Evolutionary conservation across 2,113 vertebrate genomes (phyloP).

Genomic region (Xerus inauris): DNA sequence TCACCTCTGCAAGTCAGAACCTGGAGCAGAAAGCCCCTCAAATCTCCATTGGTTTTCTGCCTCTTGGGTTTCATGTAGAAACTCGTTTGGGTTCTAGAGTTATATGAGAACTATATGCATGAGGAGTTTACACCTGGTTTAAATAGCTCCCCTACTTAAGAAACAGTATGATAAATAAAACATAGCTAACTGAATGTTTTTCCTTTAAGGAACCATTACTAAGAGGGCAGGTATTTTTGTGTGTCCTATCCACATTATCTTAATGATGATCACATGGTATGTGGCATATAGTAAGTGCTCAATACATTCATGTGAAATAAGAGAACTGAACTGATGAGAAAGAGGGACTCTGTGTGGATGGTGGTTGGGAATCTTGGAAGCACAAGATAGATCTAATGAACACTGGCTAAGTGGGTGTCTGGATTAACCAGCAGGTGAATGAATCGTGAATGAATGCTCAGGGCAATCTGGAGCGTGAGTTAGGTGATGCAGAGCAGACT

Average conservation of each 20-base stretch:
- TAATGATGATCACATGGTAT: too few species aligned
- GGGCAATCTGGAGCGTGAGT: fast-evolving
- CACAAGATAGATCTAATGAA: too few species aligned
- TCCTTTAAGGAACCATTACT: not conserved
- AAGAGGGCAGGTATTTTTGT: not conserved
- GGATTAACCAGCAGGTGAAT: not conserved
- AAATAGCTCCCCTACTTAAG: not conserved
- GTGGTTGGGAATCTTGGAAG: not conserved
- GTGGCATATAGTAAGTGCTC: not conserved
- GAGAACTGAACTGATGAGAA: not conserved
- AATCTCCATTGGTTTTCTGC: not conserved
- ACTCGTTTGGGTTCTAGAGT: not conserved
- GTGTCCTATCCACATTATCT: not conserved
- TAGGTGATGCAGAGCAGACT: not conserved
- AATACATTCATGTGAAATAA: not conserved
- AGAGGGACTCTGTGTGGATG: not conserved
- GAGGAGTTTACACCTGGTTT: not conserved
- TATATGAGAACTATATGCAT: not conserved
- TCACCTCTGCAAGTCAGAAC: not conserved
- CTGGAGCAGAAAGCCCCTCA: not conserved
- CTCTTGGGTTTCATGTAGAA: not conserved
- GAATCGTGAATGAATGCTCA: not conserved
- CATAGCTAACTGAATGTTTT: not conserved
- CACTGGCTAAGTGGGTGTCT: not conserved
- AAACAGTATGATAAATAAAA: not conserved